Base-by-base conservation (phyloP, 2,797 vertebrate genomes). In the Picus viridis region DNA sequence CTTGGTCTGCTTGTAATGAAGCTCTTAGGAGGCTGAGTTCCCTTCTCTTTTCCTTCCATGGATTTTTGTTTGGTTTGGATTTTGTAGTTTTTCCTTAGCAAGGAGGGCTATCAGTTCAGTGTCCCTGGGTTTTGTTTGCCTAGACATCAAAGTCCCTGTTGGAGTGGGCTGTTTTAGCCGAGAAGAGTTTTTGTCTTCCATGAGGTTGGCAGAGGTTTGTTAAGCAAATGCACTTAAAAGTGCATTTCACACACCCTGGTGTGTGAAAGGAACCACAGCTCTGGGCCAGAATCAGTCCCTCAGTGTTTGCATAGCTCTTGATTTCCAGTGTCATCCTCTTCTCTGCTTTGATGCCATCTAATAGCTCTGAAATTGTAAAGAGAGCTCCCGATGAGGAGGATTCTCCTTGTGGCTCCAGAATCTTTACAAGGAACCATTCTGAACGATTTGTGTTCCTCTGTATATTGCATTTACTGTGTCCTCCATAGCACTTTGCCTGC, bases 401-500 rank as follows among this genome's bases (percentile, higher is more conserved):
- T 68, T 89, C 43, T 64, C 64, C 54, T 36, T 61, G 16, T 7
- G 72, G 53, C 90, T 83, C 62, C 63, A 30, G 51, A 83, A 53
- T 43, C 74, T 77, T 84, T 27, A 34, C 78, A 69, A 79, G 41
- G 20, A 43, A 84, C 13, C 43, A 8, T 56, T 30, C 77, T 53
- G 2, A 62, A n/a, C 26, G 9, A 9, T 32, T 49, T 69, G 16
- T 91, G 83, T 5, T 83, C 65, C 30, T 39, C 65, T 85, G 54
- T 87, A 6, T 43, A 2, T 90, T 49, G 78, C 34, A 2, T 93
- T 90, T 77, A 11, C 68, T 68, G 84, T 95, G 7, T 10, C 74
- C 39, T 86, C 75, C 84, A 32, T 61, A 24, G 81, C 88, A 54
- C 88, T 45, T 49, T 65, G 69, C 62, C 90, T 85, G 93, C 94